Percentiles rank a stretch among this genome's conserved stretches.
Evolutionary conservation across 64 coral and sea anemone species (phyloP).

Genomic region (Orbicella faveolata): DNA sequence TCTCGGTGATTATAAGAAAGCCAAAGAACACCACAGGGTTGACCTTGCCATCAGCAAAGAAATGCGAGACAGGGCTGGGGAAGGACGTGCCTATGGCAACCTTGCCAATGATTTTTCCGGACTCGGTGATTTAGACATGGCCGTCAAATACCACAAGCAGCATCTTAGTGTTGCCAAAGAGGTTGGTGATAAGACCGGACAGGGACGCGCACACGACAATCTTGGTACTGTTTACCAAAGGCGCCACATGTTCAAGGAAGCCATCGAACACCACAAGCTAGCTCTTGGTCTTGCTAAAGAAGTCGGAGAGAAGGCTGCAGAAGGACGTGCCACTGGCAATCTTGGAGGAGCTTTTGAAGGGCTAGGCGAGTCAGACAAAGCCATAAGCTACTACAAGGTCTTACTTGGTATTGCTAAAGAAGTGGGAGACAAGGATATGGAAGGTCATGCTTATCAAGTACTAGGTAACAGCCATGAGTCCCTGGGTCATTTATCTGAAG

Average conservation of each 20-base stretch:
- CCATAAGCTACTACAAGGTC: background rate
- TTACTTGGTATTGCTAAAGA: background rate
- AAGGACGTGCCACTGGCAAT: slow-evolving; percentile 4
- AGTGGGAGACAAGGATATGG: background rate
- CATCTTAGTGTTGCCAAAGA: background rate
- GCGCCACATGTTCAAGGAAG: background rate
- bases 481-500: background rate
- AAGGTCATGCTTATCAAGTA: background rate
- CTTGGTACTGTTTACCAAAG: too few species aligned
- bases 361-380: background rate
- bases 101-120: too few species aligned
- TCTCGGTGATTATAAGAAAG: too few species aligned
- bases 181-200: background rate
- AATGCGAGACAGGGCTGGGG: too few species aligned
- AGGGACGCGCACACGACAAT: background rate
- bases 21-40: too few species aligned
- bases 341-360: background rate
- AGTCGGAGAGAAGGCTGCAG: background rate
- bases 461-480: background rate
- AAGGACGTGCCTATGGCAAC: too few species aligned
- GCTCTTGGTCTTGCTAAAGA: slow-evolving; percentile 13
- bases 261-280: background rate
- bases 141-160: background rate
- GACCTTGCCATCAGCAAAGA: too few species aligned
- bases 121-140: too few species aligned